Base-by-base conservation (phyloP, 2,113 vertebrate genomes). In the Saccopteryx bilineata region DNA sequence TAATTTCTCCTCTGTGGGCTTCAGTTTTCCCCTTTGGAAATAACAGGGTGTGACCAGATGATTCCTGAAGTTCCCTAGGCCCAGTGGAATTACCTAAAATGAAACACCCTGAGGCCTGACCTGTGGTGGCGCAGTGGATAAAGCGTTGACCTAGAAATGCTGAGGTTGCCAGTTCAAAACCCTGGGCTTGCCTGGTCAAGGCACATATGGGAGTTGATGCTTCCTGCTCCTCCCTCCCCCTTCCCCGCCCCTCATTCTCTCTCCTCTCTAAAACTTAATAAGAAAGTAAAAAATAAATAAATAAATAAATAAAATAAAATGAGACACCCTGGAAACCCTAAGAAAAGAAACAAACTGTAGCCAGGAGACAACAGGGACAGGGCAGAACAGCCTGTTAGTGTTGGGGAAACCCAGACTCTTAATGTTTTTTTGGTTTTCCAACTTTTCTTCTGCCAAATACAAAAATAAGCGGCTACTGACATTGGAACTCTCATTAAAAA, bases 391-490 rank as follows among this genome's bases (percentile, higher is more conserved):
- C 71, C 72, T 7, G 3, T 33, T 52, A 28, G n/a, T 60, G 91
- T 23, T 39, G 65, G 60, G 66, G 66, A 87, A 96, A 90, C 46
- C 39, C 8, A 1, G 60, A 65, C 69, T 65, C 13, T 2, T 10
- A 9, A 5, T 58, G n/a, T 54, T 46, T 80, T 71, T 74, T 85
- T n/a, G 19, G 31, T 93, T 81, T 90, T 83, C 82, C 93, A 83
- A 11, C 23, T 85, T 91, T 69, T 92, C 76, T 65, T 61, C 52
- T n/a, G 94, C 96, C 93, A 96, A 91, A 91, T n/a, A 85, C 54
- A 91, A 95, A 96, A 95, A 63, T 88, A 96, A 94, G 84, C 63
- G 75, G 91, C 54, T 95, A 87, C 89, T 91, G 96, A 91, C 4
- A 1, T 14, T 14, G 50, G 26, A 60, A 85, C 39, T 90, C 15